Conservation (phyloP, 2,113 vertebrate genomes). For the Gavialis gangeticus region DNA sequence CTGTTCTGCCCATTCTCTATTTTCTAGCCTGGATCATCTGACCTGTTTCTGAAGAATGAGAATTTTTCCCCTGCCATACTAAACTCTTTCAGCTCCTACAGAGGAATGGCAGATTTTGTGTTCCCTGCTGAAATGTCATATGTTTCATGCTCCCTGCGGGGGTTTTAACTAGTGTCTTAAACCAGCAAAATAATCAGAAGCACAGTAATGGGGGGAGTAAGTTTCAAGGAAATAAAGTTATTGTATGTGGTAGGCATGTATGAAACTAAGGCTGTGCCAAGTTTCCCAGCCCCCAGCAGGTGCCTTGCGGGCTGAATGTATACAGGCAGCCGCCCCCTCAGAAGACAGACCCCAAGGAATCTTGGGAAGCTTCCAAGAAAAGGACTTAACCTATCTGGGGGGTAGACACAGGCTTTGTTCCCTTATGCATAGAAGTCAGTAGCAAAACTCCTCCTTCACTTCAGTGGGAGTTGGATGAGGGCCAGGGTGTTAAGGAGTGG, state of each 20-base stretch:
- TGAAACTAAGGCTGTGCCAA: slow-evolving; percentile 7
- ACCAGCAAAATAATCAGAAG: slow-evolving; percentile 67
- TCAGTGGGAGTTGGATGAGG: neutral
- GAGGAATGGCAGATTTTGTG: slow-evolving; percentile 20
- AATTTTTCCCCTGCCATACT: neutral
- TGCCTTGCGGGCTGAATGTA: neutral
- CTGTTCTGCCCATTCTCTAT: slow-evolving; percentile 39
- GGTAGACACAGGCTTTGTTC: neutral
- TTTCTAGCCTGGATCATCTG: slow-evolving; percentile 44
- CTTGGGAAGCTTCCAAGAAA: neutral
- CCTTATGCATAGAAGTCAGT: neutral
- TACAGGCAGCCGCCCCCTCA: slow-evolving; percentile 9
- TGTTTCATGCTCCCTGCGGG: slow-evolving; percentile 27
- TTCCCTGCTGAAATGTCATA: slow-evolving; percentile 4
- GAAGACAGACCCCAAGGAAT: neutral
- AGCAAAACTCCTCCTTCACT: fast-evolving
- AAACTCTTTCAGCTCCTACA: neutral
- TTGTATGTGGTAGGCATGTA: slow-evolving; percentile 21
- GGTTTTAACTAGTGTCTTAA: slow-evolving; percentile 53
- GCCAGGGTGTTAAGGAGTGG: neutral
- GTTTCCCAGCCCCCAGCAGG: neutral
- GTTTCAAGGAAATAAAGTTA: neutral
- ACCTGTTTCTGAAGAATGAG: slow-evolving; percentile 15
- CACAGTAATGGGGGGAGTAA: slow-evolving; percentile 40
- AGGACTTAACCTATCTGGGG: neutral